These are phyloP conservation scores for Ceriagrion tenellum DNA, from an alignment of 2,888 invertebrate species.

Conservation along the genomic window DNA sequence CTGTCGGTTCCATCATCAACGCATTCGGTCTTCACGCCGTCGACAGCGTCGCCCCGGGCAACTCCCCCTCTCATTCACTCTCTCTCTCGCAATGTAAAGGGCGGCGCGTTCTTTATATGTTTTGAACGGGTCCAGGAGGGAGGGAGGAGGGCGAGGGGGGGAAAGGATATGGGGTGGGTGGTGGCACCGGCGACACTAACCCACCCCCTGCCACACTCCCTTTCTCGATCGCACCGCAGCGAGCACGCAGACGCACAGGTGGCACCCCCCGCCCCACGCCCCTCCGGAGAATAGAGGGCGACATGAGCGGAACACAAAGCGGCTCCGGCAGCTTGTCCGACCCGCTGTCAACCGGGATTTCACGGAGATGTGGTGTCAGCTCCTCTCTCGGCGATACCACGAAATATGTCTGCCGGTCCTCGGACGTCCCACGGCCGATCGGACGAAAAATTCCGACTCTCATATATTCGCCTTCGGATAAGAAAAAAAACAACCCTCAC, in stretches of 20 bases:
- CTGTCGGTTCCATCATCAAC: conserved; percentile 23
- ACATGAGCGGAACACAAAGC: neutral
- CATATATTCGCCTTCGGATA: too few relatives aligned
- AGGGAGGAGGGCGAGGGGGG: neutral
- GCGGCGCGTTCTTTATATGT: conserved; percentile 7
- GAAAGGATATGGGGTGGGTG: neutral
- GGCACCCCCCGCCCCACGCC: neutral
- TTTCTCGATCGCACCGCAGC: neutral
- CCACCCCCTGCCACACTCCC: neutral
- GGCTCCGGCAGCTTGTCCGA: conserved; percentile 11
- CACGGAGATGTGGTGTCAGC: conserved; percentile 11
- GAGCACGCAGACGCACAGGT: neutral
- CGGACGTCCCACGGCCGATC: too few relatives aligned
- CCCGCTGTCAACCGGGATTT: conserved; percentile 34
- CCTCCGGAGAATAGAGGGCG: too few relatives aligned
- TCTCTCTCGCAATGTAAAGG: neutral
- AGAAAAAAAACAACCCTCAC: too few relatives aligned
- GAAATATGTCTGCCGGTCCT: neutral
- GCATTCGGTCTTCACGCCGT: neutral
- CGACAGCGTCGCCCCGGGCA: neutral
- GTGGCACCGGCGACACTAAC: neutral
- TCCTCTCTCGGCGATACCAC: neutral
- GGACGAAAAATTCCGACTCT: too few relatives aligned
- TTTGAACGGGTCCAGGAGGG: neutral
- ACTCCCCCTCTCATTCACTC: neutral